Base-by-base conservation (phyloP, 2,888 invertebrate species). In the Dugesia japonica region DNA sequence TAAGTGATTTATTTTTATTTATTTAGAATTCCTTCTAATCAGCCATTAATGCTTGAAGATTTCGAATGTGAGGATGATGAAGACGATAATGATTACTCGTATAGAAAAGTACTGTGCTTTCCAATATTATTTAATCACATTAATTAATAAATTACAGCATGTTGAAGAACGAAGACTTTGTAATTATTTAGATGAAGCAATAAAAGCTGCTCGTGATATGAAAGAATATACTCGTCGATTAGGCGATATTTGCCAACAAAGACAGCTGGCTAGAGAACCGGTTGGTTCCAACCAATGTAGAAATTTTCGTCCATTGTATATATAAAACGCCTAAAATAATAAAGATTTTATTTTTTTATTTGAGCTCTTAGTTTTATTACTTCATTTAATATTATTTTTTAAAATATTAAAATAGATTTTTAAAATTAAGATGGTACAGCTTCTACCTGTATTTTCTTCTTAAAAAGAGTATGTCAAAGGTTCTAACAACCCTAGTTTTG, bases 71-170 rank as follows among this genome's bases (percentile, higher is more conserved):
- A 31, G 13, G 31, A 56, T 9, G 56, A 56, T n/a, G 56, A 56
- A n/a, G 56, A 56, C 7, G 56, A 56, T 23, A n/a, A 56, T 56
- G 56, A 56, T n/a, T 4, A n/a, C 17, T 56, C 56, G 4, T 56
- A 56, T n/a, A 56, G 56, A 56, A 56, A 56, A 23, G 56, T 56
- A 56, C n/a, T n/a, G n/a, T n/a, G n/a, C n/a, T n/a, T n/a, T n/a
- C n/a, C n/a, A n/a, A n/a, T n/a, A n/a, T n/a, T n/a, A n/a, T n/a
- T n/a, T n/a, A n/a, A n/a, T n/a, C n/a, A n/a, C n/a, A 13, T 31
- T 31, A 7, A 31, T 31, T 7, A 31, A 31, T 31, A 31, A 31
- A 56, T 20, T 56, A 13, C n/a, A 56, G 56, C 23, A 56, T n/a
- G n/a, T 56, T n/a, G 56, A 56, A 23, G 56, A 56, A 56, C 56